A percentile compares a stretch with the other conserved stretches of the same genome.
Conservation (phyloP, 2,797 vertebrate genomes). For the Lithobates pipiens region DNA sequence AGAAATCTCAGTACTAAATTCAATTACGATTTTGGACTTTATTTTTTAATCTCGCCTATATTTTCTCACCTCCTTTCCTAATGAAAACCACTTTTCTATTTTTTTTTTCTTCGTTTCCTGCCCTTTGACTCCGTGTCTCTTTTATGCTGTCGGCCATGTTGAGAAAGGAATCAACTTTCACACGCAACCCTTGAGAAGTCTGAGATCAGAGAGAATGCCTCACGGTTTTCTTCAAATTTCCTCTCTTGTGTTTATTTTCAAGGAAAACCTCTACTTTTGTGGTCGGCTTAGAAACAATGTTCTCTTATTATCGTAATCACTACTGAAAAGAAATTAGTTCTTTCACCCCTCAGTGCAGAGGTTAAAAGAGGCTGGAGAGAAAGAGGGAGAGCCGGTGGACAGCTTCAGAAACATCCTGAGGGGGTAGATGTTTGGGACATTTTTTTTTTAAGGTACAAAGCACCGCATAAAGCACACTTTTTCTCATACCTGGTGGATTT, state of each 20-base stretch:
- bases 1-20: background rate
- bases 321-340: conserved; percentile 50
- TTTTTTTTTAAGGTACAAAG: background rate
- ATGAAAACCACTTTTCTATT: background rate
- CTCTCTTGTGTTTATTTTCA: conserved; percentile 47
- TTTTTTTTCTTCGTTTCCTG: conserved; percentile 9
- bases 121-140: conserved; percentile 32
- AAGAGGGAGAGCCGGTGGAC: background rate
- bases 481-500: background rate
- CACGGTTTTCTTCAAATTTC: conserved; percentile 55
- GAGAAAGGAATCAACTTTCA: conserved; percentile 40
- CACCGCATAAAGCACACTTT: background rate
- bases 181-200: conserved; percentile 23
- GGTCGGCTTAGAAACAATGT: conserved; percentile 33
- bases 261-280: conserved; percentile 32
- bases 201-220: conserved; percentile 46
- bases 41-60: too few relatives aligned
- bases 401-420: background rate
- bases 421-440: background rate
- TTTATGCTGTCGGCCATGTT: conserved; percentile 26
- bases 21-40: too few relatives aligned
- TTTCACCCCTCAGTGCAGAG: conserved; percentile 28
- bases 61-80: background rate
- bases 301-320: conserved; percentile 44
- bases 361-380: conserved; percentile 29